A percentile compares a stretch with the other conserved stretches of the same genome.
Conservation (phyloP, 2,888 invertebrate species). For the Aphidius colemani region DNA sequence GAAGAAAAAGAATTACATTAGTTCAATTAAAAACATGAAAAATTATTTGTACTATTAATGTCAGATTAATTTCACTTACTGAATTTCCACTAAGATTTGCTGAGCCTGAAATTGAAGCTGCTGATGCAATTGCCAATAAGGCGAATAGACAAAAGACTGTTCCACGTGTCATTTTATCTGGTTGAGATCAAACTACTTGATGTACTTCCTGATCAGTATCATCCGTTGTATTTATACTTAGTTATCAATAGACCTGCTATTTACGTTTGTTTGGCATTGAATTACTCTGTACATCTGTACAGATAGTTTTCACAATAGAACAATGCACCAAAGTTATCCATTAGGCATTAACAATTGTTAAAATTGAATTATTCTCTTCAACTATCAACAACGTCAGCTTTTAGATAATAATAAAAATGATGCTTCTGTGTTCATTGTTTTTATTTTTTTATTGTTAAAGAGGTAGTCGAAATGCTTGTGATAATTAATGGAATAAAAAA, state of each 20-base stretch:
- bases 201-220: constrained; percentile 25
- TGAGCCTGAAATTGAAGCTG: constrained; percentile 38
- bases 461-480: too few species aligned
- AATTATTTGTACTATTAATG: neutral
- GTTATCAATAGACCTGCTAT: constrained; percentile 15
- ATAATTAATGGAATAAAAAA: too few species aligned
- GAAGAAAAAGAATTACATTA: neutral
- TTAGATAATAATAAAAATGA: too few species aligned
- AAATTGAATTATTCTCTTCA: too few species aligned
- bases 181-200: constrained; percentile 17
- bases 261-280: constrained; percentile 32
- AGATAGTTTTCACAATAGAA: constrained; percentile 24
- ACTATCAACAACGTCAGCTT: too few species aligned
- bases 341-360: too few species aligned
- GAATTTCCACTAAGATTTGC: constrained; percentile 25
- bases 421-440: too few species aligned
- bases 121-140: constrained; percentile 38
- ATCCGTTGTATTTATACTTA: constrained; percentile 39
- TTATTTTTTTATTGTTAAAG: too few species aligned
- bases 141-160: constrained; percentile 37
- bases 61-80: constrained; percentile 27
- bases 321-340: neutral
- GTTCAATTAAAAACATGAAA: neutral
- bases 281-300: constrained; percentile 38
- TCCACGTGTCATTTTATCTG: constrained; percentile 8